Evolutionary conservation across 2,888 invertebrate genomes (phyloP), one percentile per base, ranked within the genome.

Genomic region (Synanthedon myopaeformis): DNA sequence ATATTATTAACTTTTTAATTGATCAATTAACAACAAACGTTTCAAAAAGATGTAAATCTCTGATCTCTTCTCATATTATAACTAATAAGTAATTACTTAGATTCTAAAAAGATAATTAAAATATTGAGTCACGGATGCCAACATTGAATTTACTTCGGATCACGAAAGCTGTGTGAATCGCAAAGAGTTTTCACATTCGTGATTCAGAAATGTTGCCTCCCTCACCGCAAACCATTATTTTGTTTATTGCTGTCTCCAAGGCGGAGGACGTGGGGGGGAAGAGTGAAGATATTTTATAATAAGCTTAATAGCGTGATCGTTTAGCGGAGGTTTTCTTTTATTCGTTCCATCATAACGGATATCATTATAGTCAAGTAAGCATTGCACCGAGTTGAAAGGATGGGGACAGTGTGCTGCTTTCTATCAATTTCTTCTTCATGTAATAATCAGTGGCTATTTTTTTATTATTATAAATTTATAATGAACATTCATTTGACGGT

Each of bases 201-300:
- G 82, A 82, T 82, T 82, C 78, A 79, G 78, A 79, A 79, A 82
- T 78, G 69, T 64, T 70, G 66, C 63, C 72, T 71, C 69, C 73
- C 69, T 74, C 67, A 85, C 86, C 85, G 78, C 84, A 87, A 80
- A 72, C 74, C 74, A 79, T 84, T 82, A 83, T 83, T 82, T 83
- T 74, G 75, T 79, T 76, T 74, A 74, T 76, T 66, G 69, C 67
- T 62, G 62, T 64, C 64, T 60, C 59, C 57, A 54, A 52, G 56
- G 35, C 52, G 54, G 63, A 62, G 68, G 65, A 65, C 63, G 54
- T 61, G 61, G 61, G 66, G 66, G 53, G 53, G 50, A 61, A 61
- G 65, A 11, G 45, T 51, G 49, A 28, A 51, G 51, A 51, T 41
- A 50, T n/a, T n/a, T n/a, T n/a, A n/a, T 19, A 52, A 42, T 45